Percentiles rank a stretch among this genome's conserved stretches.
phyloP scores from a whole-genome alignment of 2,797 vertebrate species.

The Sebastes jordani region DNA sequence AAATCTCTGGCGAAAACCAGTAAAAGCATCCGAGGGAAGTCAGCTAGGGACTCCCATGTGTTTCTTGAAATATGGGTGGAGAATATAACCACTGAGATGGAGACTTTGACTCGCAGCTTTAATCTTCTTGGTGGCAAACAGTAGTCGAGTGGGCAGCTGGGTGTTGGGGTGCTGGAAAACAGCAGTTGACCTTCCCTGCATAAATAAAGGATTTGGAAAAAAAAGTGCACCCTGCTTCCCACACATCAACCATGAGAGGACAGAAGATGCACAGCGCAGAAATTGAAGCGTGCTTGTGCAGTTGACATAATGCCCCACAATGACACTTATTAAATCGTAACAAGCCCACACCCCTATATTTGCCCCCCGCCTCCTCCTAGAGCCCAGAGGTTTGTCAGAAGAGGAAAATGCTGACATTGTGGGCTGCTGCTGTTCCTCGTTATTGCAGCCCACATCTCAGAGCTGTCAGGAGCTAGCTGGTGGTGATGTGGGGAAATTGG shows the following conservation, averaged over 20 bases:
- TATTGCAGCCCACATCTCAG: constrained; percentile 86
- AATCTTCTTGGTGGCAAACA: constrained; percentile 16
- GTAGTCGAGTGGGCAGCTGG: background rate
- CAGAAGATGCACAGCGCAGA: constrained; percentile 19
- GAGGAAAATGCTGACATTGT: constrained; percentile 88
- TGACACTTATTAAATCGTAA: constrained; percentile 89
- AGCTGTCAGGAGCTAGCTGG: constrained; percentile 86
- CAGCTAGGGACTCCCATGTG: background rate
- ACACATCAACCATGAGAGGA: constrained; percentile 25
- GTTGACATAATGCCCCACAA: constrained; percentile 80
- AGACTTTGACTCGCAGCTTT: constrained; percentile 11
- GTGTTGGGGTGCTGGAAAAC: constrained; percentile 13
- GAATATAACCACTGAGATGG: constrained; percentile 6
- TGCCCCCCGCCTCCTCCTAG: constrained; percentile 30
- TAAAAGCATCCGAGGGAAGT: background rate
- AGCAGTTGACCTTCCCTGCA: background rate
- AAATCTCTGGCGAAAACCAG: constrained; percentile 3
- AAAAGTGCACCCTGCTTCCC: constrained; percentile 4
- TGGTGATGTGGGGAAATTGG: constrained; percentile 89
- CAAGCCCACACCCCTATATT: constrained; percentile 74
- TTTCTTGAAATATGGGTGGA: constrained; percentile 26
- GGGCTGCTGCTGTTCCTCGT: constrained; percentile 83
- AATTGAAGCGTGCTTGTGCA: constrained; percentile 55
- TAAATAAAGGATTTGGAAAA: background rate
- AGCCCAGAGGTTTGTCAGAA: constrained; percentile 70